phyloP scores from a whole-genome alignment of 2,797 vertebrate species.

The Enteromius unitaeniatus region DNA sequence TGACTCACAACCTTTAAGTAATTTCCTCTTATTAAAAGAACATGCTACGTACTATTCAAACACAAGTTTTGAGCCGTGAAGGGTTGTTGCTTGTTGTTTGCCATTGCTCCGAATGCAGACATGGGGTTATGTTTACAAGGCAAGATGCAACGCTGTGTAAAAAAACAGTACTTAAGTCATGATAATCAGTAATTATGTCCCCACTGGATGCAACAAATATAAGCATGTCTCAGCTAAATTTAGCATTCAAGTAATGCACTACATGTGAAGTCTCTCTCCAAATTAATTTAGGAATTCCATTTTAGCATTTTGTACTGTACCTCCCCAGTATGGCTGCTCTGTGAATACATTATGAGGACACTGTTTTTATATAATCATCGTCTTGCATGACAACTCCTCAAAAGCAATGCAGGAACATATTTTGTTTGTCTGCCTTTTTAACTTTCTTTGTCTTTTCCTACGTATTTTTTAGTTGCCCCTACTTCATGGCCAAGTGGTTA shows the following conservation, averaged over 20 bases:
- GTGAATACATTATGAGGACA: slow-evolving; percentile 22
- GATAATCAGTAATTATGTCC: no score
- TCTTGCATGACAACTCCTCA: slow-evolving; percentile 32
- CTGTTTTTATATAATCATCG: slow-evolving; percentile 42
- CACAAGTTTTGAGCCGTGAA: no score
- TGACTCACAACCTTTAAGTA: no score
- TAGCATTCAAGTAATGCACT: slow-evolving; percentile 5
- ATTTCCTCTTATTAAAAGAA: no score
- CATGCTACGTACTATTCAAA: no score
- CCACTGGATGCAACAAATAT: no score
- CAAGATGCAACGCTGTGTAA: no score
- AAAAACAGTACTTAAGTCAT: no score
- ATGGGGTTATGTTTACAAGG: no score
- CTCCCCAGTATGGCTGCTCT: slow-evolving; percentile 9
- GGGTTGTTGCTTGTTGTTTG: no score
- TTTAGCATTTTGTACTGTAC: not conserved
- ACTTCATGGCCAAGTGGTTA: not conserved
- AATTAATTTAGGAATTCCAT: not conserved
- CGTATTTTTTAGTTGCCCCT: not conserved
- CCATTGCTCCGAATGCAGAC: no score
- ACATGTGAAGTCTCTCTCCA: not conserved
- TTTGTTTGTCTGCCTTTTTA: slow-evolving; percentile 11
- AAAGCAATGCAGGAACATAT: slow-evolving; percentile 12
- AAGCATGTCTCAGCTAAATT: not conserved
- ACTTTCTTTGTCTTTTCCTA: not conserved